phyloP scores from a whole-genome alignment of 1,140 invertebrate species.

The Bombyx mandarina region DNA sequence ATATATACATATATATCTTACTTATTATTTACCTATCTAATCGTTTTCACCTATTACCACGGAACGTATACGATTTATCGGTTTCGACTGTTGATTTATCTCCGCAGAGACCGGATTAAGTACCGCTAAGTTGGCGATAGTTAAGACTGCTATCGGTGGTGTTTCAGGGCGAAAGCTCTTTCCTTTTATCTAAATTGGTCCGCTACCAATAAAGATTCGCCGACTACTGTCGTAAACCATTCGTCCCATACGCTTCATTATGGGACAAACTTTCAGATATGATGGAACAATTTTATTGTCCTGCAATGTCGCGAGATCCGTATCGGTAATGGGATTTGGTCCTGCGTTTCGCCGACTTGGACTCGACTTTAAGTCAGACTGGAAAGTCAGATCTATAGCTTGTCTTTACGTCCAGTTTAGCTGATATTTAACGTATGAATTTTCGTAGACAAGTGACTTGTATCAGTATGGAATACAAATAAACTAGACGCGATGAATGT shows the following conservation, averaged over 20 bases:
- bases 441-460: too few species aligned
- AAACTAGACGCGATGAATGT: too few species aligned
- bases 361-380: too few species aligned
- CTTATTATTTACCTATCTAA: conserved; percentile 26
- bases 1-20: too few species aligned
- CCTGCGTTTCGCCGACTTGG: background rate
- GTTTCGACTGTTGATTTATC: conserved; percentile 68
- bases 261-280: conserved; percentile 70
- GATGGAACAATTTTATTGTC: conserved; percentile 70
- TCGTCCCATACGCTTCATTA: conserved; percentile 70
- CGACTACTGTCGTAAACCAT: conserved; percentile 67
- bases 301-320: conserved; percentile 64
- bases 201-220: conserved; percentile 68
- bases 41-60: conserved; percentile 70
- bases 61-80: conserved; percentile 57
- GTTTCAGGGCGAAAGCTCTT: conserved; percentile 65
- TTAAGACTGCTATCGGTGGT: conserved; percentile 68
- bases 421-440: too few species aligned
- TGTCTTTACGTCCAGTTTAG: too few species aligned
- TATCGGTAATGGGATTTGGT: conserved; percentile 64
- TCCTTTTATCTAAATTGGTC: conserved; percentile 72
- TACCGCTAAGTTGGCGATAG: conserved; percentile 70
- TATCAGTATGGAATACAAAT: too few species aligned
- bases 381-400: too few species aligned
- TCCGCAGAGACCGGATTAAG: conserved; percentile 58